Percentiles rank a stretch among this genome's conserved stretches.
These are phyloP conservation scores for Sesamia nonagrioides DNA, from an alignment of 1,140 invertebrate species.

Conservation along the genomic window DNA sequence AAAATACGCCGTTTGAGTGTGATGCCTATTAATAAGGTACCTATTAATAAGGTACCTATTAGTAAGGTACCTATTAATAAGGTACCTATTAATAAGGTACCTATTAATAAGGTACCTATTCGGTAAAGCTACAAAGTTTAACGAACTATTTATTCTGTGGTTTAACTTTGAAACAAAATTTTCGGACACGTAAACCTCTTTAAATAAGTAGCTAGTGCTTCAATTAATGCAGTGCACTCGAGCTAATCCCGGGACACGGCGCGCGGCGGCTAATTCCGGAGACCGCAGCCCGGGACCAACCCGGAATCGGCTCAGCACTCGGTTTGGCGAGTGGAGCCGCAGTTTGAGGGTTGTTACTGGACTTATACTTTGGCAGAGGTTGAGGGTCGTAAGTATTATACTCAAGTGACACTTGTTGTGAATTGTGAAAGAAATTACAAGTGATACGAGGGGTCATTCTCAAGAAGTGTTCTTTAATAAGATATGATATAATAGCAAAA, in stretches of 20 bases:
- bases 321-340: conserved; percentile 33
- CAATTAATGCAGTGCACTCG: conserved; percentile 37
- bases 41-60: too few relatives aligned
- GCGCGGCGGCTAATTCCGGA: conserved; percentile 37
- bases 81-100: too few relatives aligned
- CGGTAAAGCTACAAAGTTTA: neutral
- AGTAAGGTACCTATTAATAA: too few relatives aligned
- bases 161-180: conserved; percentile 23
- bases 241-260: conserved; percentile 42
- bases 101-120: too few relatives aligned
- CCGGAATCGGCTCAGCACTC: conserved; percentile 12
- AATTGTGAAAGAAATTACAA: neutral
- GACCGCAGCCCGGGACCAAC: conserved; percentile 15
- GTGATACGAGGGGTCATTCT: neutral
- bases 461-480: neutral
- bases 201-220: conserved; percentile 41
- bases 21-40: too few relatives aligned
- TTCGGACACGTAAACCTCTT: conserved; percentile 24
- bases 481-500: neutral
- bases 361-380: conserved; percentile 23
- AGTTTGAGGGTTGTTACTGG: conserved; percentile 24
- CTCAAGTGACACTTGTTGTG: conserved; percentile 8
- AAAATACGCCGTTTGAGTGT: too few relatives aligned
- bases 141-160: neutral
- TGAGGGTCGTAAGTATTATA: conserved; percentile 4